Evolutionary conservation across 2,113 vertebrate species (phyloP).

Genomic region (Numenius arquata): DNA sequence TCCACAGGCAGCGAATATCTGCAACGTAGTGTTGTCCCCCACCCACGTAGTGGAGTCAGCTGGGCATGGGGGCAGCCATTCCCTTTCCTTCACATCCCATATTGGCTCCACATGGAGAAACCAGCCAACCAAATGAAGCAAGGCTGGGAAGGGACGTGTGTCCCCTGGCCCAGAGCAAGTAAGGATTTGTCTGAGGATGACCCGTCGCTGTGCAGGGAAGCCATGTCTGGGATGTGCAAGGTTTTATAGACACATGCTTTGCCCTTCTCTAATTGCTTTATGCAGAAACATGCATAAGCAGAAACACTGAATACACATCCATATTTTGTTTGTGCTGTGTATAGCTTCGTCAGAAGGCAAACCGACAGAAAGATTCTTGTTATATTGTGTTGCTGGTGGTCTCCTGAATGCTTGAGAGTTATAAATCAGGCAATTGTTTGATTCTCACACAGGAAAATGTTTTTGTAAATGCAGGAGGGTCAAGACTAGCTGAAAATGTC

Average conservation of each 20-base stretch:
- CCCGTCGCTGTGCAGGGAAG: not conserved
- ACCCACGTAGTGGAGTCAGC: not conserved
- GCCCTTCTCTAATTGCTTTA: not conserved
- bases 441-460: constrained; percentile 55
- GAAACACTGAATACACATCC: not conserved
- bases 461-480: constrained; percentile 56
- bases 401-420: not conserved
- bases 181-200: not conserved
- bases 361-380: not conserved
- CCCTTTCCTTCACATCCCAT: not conserved
- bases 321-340: not conserved
- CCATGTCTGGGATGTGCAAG: not conserved
- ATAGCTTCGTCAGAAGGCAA: not conserved
- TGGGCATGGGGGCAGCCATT: not conserved
- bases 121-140: not conserved
- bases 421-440: constrained; percentile 48
- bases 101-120: not conserved
- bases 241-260: not conserved
- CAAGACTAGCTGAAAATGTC: constrained; percentile 34
- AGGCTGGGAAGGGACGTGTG: not conserved
- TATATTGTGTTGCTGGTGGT: constrained; percentile 37
- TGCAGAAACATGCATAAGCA: not conserved
- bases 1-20: not conserved
- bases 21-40: rapidly evolving
- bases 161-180: not conserved